phyloP scores from a whole-genome alignment of 2,888 invertebrate genomes.

The Apotomis betuletana region DNA sequence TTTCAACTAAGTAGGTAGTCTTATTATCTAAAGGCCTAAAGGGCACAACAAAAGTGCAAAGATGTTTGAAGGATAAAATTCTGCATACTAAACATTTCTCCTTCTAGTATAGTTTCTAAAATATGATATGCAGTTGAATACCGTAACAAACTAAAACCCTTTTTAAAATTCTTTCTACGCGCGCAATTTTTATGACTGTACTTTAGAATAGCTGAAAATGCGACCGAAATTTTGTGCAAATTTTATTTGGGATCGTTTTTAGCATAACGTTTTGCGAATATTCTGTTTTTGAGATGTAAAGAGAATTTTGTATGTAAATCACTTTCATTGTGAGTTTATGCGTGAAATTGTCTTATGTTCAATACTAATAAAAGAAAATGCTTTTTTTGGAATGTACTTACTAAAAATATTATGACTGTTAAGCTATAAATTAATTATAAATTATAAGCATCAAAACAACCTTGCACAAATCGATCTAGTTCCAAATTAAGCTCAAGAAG shows the following conservation, averaged over 20 bases:
- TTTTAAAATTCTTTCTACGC: conserved; percentile 34
- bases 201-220: conserved; percentile 22
- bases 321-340: too few species aligned
- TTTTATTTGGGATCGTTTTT: conserved; percentile 5
- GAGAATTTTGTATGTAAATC: too few species aligned
- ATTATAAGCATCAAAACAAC: too few species aligned
- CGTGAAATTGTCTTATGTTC: too few species aligned
- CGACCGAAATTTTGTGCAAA: conserved; percentile 22
- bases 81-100: not conserved
- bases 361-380: too few species aligned
- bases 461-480: too few species aligned
- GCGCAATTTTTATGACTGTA: conserved; percentile 34
- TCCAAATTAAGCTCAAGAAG: too few species aligned
- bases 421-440: too few species aligned
- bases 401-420: too few species aligned
- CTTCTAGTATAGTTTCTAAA: conserved; percentile 4
- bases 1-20: too few species aligned
- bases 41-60: not conserved
- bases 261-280: not conserved
- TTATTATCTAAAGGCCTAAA: not conserved
- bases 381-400: too few species aligned
- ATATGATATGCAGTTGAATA: conserved; percentile 4
- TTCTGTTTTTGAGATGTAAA: too few species aligned
- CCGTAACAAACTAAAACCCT: conserved; percentile 16
- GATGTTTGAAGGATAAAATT: not conserved